Base-by-base conservation (phyloP, 2,888 invertebrate species). In the Leptinotarsa juncta region DNA sequence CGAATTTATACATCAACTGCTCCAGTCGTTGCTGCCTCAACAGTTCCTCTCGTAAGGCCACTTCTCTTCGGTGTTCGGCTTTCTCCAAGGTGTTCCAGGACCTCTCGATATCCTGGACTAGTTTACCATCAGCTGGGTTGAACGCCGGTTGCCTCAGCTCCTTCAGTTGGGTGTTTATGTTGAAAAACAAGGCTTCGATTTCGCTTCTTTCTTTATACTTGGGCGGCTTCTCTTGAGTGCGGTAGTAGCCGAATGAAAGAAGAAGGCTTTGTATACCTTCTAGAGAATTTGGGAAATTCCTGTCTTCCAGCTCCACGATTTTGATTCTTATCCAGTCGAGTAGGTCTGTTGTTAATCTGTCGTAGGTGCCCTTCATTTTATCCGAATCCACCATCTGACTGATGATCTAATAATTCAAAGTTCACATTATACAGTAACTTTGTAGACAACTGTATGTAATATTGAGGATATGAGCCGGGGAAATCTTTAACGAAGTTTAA, bases 141-240 rank as follows among this genome's bases (percentile, higher is more conserved):
- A 96, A 97, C 18, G 94, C 91, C 18, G 96, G 96, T 81, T 96
- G 96, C 80, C 96, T 94, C 80, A 98, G 89, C n/a, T 97, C 96
- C 88, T 98, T 98, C 81, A 98, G 91, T 88, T 96, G 94, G 0
- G 98, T 97, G 88, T 99, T 99, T 82, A 99, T 97, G 86, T 97
- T 95, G 88, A 99, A 99, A 87, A 95, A 98, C 53, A 98, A 89
- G 0, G 96, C 99, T 88, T 99, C 98, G 82, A 98, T 96, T 89
- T 99, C 98, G 81, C 97, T 98, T 72, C 97, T 93, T 88, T 99
- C 99, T 86, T 95, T 97, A 88, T 98, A 98, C 87, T 96, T 99
- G 78, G 98, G 98, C 12, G 99, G 99, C 89, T 99, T 99, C 88
- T 99, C 99, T 66, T 96, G 94, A 0, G 97, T 98, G 81, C 98